Evolutionary conservation across 2,888 invertebrate genomes (phyloP).

Genomic region (Sicus ferrugineus): DNA sequence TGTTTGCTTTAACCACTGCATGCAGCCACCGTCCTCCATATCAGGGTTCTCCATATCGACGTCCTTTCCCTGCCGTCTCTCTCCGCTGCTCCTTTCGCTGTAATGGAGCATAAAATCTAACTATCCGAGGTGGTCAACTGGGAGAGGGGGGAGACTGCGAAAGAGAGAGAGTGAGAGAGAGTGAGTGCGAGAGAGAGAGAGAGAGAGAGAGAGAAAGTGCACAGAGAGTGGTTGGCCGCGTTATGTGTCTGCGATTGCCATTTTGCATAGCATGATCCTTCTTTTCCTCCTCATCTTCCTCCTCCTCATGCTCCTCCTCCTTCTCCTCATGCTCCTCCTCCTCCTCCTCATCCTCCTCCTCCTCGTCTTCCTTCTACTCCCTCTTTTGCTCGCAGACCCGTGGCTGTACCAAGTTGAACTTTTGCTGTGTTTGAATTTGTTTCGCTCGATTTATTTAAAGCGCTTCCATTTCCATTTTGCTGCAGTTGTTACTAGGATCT

Average conservation of each 20-base stretch:
- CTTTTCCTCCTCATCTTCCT: neutral
- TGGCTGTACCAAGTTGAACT: slow-evolving; percentile 10
- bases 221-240: slow-evolving; percentile 12
- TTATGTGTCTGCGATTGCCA: slow-evolving; percentile 16
- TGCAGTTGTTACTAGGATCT: slow-evolving; percentile 26
- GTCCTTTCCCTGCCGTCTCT: neutral
- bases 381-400: neutral
- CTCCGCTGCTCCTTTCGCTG: neutral
- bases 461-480: slow-evolving; percentile 22
- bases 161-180: too few relatives aligned
- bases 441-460: slow-evolving; percentile 31
- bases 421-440: slow-evolving; percentile 18
- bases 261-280: neutral
- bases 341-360: neutral
- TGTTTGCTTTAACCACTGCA: slow-evolving; percentile 22
- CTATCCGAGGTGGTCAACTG: too few relatives aligned
- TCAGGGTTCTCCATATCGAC: neutral
- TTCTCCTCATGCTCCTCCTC: neutral
- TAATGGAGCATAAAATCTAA: neutral
- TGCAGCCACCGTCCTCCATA: neutral
- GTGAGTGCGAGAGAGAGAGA: neutral
- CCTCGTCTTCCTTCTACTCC: neutral
- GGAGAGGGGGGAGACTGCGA: too few relatives aligned
- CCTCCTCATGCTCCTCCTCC: neutral
- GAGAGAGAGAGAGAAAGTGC: neutral